Conservation (phyloP, 2,888 invertebrate genomes). For the Eupithecia abbreviata region DNA sequence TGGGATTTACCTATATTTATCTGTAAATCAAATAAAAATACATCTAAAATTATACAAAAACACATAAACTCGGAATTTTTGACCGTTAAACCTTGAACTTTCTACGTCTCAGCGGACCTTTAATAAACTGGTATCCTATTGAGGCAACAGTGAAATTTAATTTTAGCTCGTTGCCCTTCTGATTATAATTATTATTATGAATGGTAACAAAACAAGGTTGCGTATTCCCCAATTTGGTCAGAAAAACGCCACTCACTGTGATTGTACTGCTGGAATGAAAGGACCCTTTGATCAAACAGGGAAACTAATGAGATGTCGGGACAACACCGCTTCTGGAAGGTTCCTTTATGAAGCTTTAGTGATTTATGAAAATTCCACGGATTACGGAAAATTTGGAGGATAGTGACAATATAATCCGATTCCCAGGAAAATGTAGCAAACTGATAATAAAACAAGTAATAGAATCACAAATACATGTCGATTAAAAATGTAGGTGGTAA, state of each 20-base stretch:
- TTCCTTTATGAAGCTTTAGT: neutral
- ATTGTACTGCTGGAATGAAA: slow-evolving; percentile 1
- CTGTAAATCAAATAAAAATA: neutral
- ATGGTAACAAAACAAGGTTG: neutral
- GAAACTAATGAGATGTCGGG: slow-evolving; percentile 7
- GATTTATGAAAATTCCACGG: neutral
- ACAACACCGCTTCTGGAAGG: neutral
- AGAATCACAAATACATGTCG: neutral
- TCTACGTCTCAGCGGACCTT: neutral
- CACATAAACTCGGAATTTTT: neutral
- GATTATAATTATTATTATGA: neutral
- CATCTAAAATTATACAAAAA: neutral
- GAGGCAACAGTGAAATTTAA: neutral
- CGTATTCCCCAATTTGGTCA: neutral
- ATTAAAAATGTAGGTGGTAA: too few species aligned
- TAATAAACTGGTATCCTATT: neutral
- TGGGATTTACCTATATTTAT: neutral
- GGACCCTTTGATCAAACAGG: slow-evolving; percentile 4
- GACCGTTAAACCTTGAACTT: neutral
- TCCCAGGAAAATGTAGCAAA: neutral
- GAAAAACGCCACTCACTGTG: neutral
- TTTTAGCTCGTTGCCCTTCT: neutral
- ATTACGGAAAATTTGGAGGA: neutral
- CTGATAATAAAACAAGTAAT: neutral
- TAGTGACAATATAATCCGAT: neutral